Evolutionary conservation across 53 echinoderm and acorn worm genomes (phyloP), one percentile per base, ranked within the genome.

Genomic region (Paracentrotus lividus): DNA sequence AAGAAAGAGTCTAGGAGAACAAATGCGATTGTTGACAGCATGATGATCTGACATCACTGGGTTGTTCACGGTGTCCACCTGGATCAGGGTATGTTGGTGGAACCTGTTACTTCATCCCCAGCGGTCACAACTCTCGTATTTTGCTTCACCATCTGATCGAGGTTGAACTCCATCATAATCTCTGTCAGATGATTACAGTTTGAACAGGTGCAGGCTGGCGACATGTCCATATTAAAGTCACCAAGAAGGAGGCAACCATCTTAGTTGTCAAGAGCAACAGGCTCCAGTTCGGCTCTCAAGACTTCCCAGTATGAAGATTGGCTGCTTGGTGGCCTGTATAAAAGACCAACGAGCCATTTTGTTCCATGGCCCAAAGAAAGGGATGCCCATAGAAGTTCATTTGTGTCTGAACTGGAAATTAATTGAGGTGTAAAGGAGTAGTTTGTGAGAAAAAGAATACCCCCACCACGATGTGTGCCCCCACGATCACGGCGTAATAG

Each of bases 21-120:
- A 34, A 8, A 43, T 4, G 8, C 43, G 44, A 10, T 21, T 10
- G 2, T 7, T 4, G 15, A 85, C 51, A 49, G 85, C 85, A 85
- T 29, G 49, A 85, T 85, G 85, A 29, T 85, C 85, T 3, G 85
- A 85, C 20, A 31, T 52, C 29, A 85, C 54, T 20, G 85, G 52
- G 24, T 85, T 85, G 14, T 14, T 31, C 34, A 53, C 24, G 18
- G 85, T 53, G 32, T 85, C 52, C 3, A 85, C 85, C 10, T 85
- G 54, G 33, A 53, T 53, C 2, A 51, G 53, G 52, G 85, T 27
- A 20, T 85, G 13, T 52, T 9, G 49, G 40, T 38, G 3, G 47
- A 45, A 81, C 43, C 84, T 20, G 84, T 27, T 24, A 26, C 23
- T 12, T 0, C 23, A 14, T 81, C 84, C 5, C 47, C 47, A 49